phyloP scores from a whole-genome alignment of 2,113 vertebrate genomes.

The Anser cygnoides region DNA sequence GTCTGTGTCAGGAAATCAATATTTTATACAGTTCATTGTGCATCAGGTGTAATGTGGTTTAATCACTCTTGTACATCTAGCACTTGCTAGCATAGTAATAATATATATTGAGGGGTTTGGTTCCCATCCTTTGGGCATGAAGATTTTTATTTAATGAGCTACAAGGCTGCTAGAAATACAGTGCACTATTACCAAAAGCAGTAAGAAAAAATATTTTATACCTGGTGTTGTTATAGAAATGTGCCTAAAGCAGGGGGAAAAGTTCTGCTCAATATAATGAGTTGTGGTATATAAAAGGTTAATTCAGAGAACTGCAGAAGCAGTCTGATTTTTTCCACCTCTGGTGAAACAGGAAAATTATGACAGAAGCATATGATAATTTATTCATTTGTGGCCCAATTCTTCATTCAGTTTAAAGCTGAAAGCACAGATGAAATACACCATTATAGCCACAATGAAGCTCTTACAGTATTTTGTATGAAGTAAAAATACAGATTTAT shows the following conservation, averaged over 20 bases:
- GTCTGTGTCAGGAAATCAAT: slow-evolving; percentile 17
- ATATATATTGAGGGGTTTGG: background rate
- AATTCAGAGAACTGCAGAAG: background rate
- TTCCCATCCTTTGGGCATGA: background rate
- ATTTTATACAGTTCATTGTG: background rate
- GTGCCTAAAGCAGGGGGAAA: background rate
- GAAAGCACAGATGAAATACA: background rate
- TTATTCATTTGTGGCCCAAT: background rate
- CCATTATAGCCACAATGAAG: background rate
- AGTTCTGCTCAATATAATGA: background rate
- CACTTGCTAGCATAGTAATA: background rate
- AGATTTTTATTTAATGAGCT: background rate
- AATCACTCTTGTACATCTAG: background rate
- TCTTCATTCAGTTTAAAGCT: background rate
- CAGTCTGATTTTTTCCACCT: background rate
- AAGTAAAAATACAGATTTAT: slow-evolving; percentile 2
- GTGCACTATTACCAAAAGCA: background rate
- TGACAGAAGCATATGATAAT: background rate
- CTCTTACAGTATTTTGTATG: background rate
- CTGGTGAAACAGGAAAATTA: background rate
- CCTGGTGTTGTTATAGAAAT: background rate
- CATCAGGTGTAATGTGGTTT: background rate
- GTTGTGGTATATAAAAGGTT: background rate
- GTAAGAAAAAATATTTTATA: background rate
- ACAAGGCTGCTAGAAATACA: background rate